Conservation (phyloP, 2,888 invertebrate genomes). For the Drosophila barbarae region DNA sequence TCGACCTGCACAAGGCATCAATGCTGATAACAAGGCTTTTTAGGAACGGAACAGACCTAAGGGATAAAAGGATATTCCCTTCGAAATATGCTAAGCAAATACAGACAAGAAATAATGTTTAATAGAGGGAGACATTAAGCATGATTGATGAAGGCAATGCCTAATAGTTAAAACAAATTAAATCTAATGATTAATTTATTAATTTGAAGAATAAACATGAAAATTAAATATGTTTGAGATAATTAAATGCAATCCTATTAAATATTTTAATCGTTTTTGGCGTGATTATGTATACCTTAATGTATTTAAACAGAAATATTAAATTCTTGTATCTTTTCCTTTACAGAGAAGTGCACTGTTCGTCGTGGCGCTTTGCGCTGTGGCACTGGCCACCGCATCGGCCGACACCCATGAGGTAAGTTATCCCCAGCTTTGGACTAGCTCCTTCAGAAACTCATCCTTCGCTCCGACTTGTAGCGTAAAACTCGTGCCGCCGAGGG, state of each 20-base stretch:
- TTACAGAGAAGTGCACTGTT: slow-evolving; percentile 77
- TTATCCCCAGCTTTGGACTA: background rate
- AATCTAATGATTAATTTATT: background rate
- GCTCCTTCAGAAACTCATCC: slow-evolving; percentile 3
- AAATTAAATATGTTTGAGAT: background rate
- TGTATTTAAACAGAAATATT: background rate
- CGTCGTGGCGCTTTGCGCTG: slow-evolving; percentile 76
- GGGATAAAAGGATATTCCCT: background rate
- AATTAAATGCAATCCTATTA: background rate
- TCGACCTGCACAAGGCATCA: background rate
- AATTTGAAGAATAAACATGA: background rate
- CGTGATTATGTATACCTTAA: background rate
- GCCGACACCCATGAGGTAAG: slow-evolving; percentile 74
- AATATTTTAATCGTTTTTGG: slow-evolving; percentile 1
- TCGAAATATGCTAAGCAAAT: background rate
- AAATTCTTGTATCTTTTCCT: slow-evolving; percentile 13
- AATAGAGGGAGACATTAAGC: background rate
- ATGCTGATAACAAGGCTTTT: background rate
- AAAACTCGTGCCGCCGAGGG: slow-evolving; percentile 73
- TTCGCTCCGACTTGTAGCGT: slow-evolving; percentile 54
- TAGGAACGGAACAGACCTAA: background rate
- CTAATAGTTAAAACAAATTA: no score
- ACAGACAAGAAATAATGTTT: background rate
- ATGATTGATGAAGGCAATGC: slow-evolving; percentile 3
- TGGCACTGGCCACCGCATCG: slow-evolving; percentile 67